phyloP scores from a whole-genome alignment of 2,797 vertebrate genomes.

The Emydoidea blandingii region DNA sequence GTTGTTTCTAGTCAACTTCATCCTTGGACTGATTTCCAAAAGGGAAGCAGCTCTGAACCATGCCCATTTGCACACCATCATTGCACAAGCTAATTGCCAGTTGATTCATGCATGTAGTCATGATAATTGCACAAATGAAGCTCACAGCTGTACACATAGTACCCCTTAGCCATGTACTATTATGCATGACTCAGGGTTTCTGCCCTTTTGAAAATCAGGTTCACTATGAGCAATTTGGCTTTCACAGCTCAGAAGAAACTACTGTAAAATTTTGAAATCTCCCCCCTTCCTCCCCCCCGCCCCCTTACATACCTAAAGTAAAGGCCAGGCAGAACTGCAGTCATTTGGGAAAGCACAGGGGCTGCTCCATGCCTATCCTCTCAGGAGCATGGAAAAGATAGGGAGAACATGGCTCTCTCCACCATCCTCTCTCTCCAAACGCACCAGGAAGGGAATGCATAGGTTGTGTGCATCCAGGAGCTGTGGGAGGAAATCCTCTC shows the following conservation, averaged over 20 bases:
- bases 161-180: no score
- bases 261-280: background rate
- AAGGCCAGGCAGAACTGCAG: accelerated
- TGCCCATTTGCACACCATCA: background rate
- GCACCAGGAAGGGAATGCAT: background rate
- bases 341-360: background rate
- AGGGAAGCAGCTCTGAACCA: background rate
- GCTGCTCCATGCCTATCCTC: accelerated
- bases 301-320: background rate
- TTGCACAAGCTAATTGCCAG: background rate
- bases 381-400: background rate
- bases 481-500: background rate
- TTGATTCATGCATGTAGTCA: background rate
- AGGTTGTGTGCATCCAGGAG: accelerated
- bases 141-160: background rate
- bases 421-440: background rate
- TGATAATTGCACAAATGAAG: background rate
- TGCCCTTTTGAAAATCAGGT: background rate
- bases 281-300: no score
- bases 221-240: background rate
- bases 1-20: background rate
- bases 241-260: accelerated
- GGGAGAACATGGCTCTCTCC: background rate
- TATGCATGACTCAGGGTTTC: background rate
- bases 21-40: background rate